Percentiles rank a stretch among this genome's conserved stretches.
These are phyloP conservation scores for Conchocele bisecta DNA, from an alignment of 2,888 invertebrate species.

Conservation along the genomic window DNA sequence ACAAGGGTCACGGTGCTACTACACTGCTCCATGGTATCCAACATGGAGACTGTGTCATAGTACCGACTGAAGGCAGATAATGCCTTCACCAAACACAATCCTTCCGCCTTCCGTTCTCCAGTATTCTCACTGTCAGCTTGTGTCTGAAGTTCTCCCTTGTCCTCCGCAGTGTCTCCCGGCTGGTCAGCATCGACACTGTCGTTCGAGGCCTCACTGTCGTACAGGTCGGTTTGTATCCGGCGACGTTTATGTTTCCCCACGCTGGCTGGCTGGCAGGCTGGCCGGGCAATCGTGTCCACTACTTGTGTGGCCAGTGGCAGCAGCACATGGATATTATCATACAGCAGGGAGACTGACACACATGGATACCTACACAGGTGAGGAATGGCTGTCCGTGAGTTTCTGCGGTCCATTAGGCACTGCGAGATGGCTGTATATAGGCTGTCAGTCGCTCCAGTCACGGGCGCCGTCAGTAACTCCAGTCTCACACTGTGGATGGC, in stretches of 20 bases:
- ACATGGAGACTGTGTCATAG: conserved; percentile 63
- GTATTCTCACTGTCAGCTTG: not conserved
- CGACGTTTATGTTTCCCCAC: conserved; percentile 48
- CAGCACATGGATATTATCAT: conserved; percentile 58
- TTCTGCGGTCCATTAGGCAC: too few relatives aligned
- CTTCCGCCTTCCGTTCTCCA: conserved; percentile 18
- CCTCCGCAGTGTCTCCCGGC: not conserved
- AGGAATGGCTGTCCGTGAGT: too few relatives aligned
- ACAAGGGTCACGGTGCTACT: conserved; percentile 23
- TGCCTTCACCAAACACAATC: conserved; percentile 33
- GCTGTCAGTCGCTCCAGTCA: not conserved
- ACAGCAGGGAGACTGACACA: too few relatives aligned
- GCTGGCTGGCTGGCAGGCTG: not conserved
- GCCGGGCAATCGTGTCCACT: conserved; percentile 23
- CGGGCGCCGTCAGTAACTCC: too few relatives aligned
- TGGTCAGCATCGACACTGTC: conserved; percentile 29
- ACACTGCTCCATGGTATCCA: conserved; percentile 51
- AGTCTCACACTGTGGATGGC: conserved; percentile 44
- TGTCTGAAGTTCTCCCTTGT: not conserved
- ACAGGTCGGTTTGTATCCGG: conserved; percentile 63
- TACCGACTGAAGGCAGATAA: conserved; percentile 57
- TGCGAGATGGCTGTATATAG: not conserved
- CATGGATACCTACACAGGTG: too few relatives aligned
- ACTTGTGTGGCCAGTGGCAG: conserved; percentile 56
- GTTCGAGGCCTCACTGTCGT: conserved; percentile 73